Base-by-base conservation (phyloP, 2,113 vertebrate genomes). In the Ia io region DNA sequence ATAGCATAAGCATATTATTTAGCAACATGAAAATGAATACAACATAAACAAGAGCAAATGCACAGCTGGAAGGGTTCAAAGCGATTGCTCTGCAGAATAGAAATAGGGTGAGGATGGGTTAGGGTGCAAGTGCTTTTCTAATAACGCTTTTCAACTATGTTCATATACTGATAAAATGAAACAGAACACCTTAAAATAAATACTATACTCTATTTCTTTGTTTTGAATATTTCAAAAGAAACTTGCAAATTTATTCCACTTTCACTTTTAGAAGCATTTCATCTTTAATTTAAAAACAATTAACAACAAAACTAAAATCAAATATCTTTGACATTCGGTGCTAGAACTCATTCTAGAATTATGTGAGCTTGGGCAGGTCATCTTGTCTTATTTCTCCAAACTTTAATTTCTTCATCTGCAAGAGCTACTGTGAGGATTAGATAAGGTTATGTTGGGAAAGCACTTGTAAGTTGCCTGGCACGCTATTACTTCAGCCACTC, bases 11-110 rank as follows among this genome's bases (percentile, higher is more conserved):
- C 17, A 12, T 77, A 4, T 71, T 94, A 25, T 63, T 85, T 82
- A 83, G 35, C 61, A 86, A 79, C 37, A 67, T 44, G 37, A 88
- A 87, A 95, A 95, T 65, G 71, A 86, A 69, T 70, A 44, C 20
- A 77, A 11, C 37, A 61, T n/a, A 76, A 53, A 84, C 32, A 65
- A 79, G 32, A 71, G 42, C 35, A 69, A 53, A 53, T 69, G 61
- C 37, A 69, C 22, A 63, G 59, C 5, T 56, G 30, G 59, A 80
- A 28, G 28, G 1, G 3, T 74, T 69, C 65, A n/a, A 42, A 74
- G 32, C 17, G 25, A 47, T 30, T 30, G 63, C 59, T 63, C 32
- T 69, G 10, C 12, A 35, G 16, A 84, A 18, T 8, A 53, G 35
- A 95, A 42, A 32, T 10, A 53, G 42, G 5, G 23, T 61, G 28